Evolutionary conservation across 2,888 invertebrate species (phyloP).

Genomic region (Homarus gammarus): DNA sequence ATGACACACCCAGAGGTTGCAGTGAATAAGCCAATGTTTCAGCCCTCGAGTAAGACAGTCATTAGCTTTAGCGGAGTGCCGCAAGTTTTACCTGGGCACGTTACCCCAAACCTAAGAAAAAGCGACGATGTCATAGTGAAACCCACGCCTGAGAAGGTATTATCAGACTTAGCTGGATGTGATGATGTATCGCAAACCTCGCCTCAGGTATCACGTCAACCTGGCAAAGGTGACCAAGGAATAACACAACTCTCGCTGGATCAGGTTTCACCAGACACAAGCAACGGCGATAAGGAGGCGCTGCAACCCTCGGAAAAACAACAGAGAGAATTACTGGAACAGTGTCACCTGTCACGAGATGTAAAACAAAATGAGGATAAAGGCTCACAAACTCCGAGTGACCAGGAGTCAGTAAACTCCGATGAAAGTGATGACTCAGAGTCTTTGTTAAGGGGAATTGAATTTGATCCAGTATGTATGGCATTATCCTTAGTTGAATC

Average conservation of each 20-base stretch:
- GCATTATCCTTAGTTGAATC: neutral
- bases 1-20: neutral
- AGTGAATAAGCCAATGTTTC: neutral
- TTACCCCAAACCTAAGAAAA: too few species aligned
- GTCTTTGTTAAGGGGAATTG: neutral
- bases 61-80: neutral
- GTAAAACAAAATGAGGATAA: neutral
- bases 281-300: neutral
- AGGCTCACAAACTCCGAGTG: neutral
- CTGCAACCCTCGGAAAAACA: too few species aligned
- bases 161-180: neutral
- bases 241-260: neutral
- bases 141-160: neutral
- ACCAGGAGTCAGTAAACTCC: neutral
- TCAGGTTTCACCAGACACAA: neutral
- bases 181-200: neutral
- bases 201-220: neutral
- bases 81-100: neutral
- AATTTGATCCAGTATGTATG: neutral
- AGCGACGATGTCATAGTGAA: neutral
- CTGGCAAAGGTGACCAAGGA: neutral
- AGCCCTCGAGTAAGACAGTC: neutral
- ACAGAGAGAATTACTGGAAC: neutral
- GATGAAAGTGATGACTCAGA: constrained; percentile 1
- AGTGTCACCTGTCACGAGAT: neutral